Percentiles rank a stretch among this genome's conserved stretches.
Conservation (phyloP, 2,113 vertebrate species). For the Colinus virginianus region DNA sequence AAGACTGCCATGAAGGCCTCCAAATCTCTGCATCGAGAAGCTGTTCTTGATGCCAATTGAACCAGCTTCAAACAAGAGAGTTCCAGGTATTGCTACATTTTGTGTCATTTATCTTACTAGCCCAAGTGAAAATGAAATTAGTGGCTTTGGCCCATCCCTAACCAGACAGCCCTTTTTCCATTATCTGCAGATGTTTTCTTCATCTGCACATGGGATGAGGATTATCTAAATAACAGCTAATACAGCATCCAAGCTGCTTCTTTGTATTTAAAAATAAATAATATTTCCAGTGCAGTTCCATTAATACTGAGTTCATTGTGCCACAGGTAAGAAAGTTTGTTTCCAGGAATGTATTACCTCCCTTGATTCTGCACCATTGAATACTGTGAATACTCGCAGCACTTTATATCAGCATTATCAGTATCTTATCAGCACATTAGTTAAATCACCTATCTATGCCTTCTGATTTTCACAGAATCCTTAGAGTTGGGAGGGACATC, state of each 20-base stretch:
- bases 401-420: background rate
- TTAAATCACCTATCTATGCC: background rate
- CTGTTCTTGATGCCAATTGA: background rate
- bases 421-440: background rate
- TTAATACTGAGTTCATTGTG: background rate
- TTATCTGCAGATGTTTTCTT: background rate
- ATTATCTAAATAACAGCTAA: background rate
- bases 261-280: background rate
- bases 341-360: background rate
- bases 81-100: rapidly evolving
- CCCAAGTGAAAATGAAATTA: background rate
- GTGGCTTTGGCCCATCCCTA: background rate
- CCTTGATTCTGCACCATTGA: background rate
- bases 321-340: background rate
- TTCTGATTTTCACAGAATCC: background rate
- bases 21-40: background rate
- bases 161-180: background rate
- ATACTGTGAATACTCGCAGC: background rate
- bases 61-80: background rate
- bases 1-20: background rate
- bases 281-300: background rate
- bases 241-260: background rate
- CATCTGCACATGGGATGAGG: background rate
- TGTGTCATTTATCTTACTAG: background rate
- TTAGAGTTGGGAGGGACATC: no score